Conservation (phyloP, 2,888 invertebrate genomes). For the Sabatieria punctata region DNA sequence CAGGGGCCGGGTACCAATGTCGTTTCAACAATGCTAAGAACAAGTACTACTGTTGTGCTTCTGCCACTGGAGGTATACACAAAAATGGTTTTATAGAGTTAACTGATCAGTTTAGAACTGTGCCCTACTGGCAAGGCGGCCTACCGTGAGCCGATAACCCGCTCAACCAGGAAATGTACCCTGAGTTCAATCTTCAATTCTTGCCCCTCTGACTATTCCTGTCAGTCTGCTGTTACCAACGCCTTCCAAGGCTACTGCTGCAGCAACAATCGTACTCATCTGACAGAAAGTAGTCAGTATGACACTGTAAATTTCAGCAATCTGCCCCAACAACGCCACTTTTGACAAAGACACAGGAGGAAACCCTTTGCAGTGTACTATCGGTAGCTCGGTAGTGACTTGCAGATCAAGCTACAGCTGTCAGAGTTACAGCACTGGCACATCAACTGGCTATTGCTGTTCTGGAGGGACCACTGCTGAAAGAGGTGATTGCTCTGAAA, state of each 20-base stretch:
- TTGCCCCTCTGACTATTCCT: conserved; percentile 2
- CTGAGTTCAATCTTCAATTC: not conserved
- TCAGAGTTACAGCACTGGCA: not conserved
- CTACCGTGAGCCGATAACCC: not conserved
- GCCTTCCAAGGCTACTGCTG: conserved; percentile 7
- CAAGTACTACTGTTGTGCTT: conserved; percentile 6
- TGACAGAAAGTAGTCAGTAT: too few species aligned
- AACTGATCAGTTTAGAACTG: not conserved
- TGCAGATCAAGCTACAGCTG: not conserved
- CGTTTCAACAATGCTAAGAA: not conserved
- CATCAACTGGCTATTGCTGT: not conserved
- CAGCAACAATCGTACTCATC: conserved; percentile 4
- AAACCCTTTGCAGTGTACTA: not conserved
- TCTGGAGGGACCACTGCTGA: not conserved
- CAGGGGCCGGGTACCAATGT: not conserved
- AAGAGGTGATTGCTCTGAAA: too few species aligned
- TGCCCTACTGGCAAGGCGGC: conserved; percentile 5
- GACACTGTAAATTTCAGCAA: not conserved
- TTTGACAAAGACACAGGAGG: not conserved
- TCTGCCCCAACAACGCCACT: not conserved
- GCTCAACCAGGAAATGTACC: not conserved
- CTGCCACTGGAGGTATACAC: not conserved
- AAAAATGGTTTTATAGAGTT: conserved; percentile 2
- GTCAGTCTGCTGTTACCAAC: conserved; percentile 2
- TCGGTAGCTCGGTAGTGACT: not conserved